Conservation (phyloP, 2,888 invertebrate genomes). For the Clistopyga incitator region DNA sequence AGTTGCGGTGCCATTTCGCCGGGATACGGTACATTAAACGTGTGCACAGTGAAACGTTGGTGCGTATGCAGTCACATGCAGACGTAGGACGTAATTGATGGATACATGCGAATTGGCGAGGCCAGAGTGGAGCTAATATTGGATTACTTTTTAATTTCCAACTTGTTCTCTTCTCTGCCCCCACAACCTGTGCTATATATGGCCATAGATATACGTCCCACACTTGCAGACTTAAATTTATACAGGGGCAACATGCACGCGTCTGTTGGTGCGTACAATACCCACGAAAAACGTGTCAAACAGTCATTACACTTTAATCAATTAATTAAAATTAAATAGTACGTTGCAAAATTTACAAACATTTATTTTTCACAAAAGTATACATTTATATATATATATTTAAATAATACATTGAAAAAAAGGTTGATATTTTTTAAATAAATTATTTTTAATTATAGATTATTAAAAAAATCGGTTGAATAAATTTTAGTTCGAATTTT, state of each 20-base stretch:
- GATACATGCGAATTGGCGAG: constrained; percentile 69
- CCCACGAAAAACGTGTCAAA: neutral
- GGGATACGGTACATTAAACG: constrained; percentile 1
- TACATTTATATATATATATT: too few relatives aligned
- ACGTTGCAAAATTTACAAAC: too few relatives aligned
- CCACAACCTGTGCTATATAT: neutral
- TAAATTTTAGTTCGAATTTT: too few relatives aligned
- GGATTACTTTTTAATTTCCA: constrained; percentile 81
- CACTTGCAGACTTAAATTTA: neutral
- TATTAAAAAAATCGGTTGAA: too few relatives aligned
- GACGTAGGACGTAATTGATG: constrained; percentile 73
- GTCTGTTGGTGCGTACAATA: neutral
- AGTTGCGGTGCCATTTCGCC: constrained; percentile 36
- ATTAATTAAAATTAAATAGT: too few relatives aligned
- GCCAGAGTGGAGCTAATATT: constrained; percentile 74
- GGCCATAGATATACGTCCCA: constrained; percentile 1
- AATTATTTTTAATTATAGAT: too few relatives aligned
- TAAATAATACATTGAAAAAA: too few relatives aligned
- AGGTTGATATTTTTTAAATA: too few relatives aligned
- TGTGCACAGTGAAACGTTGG: neutral
- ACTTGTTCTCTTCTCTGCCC: constrained; percentile 49
- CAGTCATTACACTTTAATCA: too few relatives aligned
- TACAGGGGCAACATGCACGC: constrained; percentile 4
- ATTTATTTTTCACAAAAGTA: too few relatives aligned
- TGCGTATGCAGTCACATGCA: constrained; percentile 29